These are phyloP conservation scores for Macropis europaea DNA, from an alignment of 2,888 invertebrate genomes.

Conservation along the genomic window DNA sequence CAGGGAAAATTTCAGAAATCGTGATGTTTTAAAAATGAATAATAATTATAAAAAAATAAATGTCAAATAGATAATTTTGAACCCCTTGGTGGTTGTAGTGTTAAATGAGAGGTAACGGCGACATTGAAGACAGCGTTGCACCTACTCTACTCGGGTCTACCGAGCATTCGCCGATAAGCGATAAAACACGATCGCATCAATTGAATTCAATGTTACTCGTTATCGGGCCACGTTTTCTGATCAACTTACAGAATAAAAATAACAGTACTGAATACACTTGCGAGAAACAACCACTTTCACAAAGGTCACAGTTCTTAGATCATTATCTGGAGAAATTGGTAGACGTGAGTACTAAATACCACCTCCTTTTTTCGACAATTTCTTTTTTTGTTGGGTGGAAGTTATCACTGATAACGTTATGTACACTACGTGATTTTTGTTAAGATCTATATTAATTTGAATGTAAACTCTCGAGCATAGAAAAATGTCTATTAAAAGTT, in stretches of 20 bases:
- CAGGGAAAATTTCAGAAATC: too few relatives aligned
- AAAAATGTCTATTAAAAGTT: too few relatives aligned
- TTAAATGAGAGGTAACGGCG: conserved; percentile 18
- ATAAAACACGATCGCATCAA: conserved; percentile 56
- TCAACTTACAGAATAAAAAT: conserved; percentile 30
- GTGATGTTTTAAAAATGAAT: too few relatives aligned
- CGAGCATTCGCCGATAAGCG: conserved; percentile 48
- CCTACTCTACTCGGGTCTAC: conserved; percentile 6
- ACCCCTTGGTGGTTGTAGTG: too few relatives aligned
- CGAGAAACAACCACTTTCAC: conserved; percentile 27
- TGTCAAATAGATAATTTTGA: too few relatives aligned
- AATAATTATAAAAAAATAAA: too few relatives aligned
- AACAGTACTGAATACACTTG: conserved; percentile 38
- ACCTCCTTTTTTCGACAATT: background rate
- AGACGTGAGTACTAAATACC: conserved; percentile 22
- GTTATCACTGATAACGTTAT: conserved; percentile 19
- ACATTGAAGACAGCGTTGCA: conserved; percentile 39
- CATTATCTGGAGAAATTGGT: conserved; percentile 15
- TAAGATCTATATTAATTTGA: conserved; percentile 6
- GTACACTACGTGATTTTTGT: conserved; percentile 24
- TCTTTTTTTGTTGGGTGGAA: background rate
- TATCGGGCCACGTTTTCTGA: conserved; percentile 49
- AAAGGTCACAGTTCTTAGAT: background rate
- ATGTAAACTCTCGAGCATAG: too few relatives aligned
- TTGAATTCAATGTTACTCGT: conserved; percentile 57